Percentiles rank a stretch among this genome's conserved stretches.
Evolutionary conservation across 2,797 vertebrate genomes (phyloP).

Genomic region (Acipenser transmontanus): DNA sequence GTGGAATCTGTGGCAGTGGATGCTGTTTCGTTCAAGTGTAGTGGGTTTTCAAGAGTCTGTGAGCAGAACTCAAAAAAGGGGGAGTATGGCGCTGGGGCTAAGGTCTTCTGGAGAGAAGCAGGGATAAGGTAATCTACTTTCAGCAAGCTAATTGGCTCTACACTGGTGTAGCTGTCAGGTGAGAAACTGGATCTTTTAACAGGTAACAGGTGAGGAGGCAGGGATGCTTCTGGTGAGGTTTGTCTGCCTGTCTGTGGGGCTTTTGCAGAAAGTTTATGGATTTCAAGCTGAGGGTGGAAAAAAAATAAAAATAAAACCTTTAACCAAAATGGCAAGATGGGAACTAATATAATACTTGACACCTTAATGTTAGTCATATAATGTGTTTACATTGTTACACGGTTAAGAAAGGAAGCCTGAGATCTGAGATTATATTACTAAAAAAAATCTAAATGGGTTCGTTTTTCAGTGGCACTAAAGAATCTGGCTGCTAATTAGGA

Average conservation of each 20-base stretch:
- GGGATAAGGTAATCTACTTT: slow-evolving; percentile 21
- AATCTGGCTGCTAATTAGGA: too few relatives aligned
- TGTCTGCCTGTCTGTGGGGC: slow-evolving; percentile 58
- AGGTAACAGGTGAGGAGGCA: slow-evolving; percentile 49
- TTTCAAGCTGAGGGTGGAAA: slow-evolving; percentile 62
- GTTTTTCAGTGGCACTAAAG: too few relatives aligned
- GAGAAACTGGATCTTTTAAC: slow-evolving; percentile 50
- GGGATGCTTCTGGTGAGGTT: slow-evolving; percentile 60
- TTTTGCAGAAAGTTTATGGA: slow-evolving; percentile 56
- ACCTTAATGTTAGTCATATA: too few relatives aligned
- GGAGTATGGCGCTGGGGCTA: slow-evolving; percentile 52
- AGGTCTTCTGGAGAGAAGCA: slow-evolving; percentile 55
- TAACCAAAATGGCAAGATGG: too few relatives aligned
- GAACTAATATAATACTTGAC: too few relatives aligned
- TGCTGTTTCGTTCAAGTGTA: slow-evolving; percentile 32
- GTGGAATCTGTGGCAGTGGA: slow-evolving; percentile 69
- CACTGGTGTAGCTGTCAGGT: slow-evolving; percentile 60
- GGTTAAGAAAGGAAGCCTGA: too few relatives aligned
- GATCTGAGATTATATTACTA: too few relatives aligned
- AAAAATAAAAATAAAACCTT: slow-evolving; percentile 55
- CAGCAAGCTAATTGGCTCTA: slow-evolving; percentile 60
- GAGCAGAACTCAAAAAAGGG: background rate
- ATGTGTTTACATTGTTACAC: too few relatives aligned
- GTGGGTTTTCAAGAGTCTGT: slow-evolving; percentile 31
- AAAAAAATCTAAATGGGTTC: too few relatives aligned